Conservation (phyloP, 2,797 vertebrate genomes). For the Todus mexicanus region DNA sequence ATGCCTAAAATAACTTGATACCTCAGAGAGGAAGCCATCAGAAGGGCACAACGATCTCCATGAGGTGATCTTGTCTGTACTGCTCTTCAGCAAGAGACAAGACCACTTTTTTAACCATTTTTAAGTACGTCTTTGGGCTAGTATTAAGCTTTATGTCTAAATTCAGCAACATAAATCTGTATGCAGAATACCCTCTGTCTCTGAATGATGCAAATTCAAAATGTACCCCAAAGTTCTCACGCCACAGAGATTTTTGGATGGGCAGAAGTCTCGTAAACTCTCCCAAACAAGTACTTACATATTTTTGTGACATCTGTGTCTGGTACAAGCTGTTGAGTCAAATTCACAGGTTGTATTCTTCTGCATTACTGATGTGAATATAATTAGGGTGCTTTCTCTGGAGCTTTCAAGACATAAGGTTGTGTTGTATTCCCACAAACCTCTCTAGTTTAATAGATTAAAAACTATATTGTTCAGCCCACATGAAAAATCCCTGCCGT, state of each 20-base stretch:
- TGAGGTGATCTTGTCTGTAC: neutral
- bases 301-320: neutral
- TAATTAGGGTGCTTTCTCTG: neutral
- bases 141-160: neutral
- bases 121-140: neutral
- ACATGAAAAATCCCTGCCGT: neutral
- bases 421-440: neutral
- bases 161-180: neutral
- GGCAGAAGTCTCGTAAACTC: neutral
- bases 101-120: neutral
- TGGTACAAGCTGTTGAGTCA: neutral
- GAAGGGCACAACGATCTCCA: neutral
- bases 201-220: neutral
- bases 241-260: neutral
- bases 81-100: neutral
- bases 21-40: neutral
- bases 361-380: neutral
- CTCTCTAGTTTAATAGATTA: neutral
- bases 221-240: neutral
- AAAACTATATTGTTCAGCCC: neutral
- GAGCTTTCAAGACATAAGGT: neutral
- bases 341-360: neutral
- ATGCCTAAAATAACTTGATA: neutral
- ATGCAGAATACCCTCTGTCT: rapidly evolving
- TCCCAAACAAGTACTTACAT: neutral